Percentiles rank a stretch among this genome's conserved stretches.
These are phyloP conservation scores for Eunapius fragilis DNA, from an alignment of 37 sponge, comb jelly and placozoan species.

Conservation along the genomic window DNA sequence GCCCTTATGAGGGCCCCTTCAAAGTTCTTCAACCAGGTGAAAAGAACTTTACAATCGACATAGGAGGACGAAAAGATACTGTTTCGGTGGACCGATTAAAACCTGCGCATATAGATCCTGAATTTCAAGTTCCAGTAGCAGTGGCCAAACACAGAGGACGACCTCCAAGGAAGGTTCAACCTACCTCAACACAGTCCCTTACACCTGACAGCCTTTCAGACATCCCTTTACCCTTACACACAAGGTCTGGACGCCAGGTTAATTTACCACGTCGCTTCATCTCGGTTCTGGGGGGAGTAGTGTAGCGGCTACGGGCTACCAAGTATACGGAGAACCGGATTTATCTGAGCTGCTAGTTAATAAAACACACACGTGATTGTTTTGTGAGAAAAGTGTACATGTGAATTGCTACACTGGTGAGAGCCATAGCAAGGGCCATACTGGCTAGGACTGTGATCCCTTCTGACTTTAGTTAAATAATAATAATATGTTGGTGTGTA, in stretches of 20 bases:
- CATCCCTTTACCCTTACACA: not conserved
- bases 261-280: not conserved
- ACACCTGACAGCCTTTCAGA: not conserved
- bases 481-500: too few species aligned
- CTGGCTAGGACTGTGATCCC: too few species aligned
- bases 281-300: not conserved
- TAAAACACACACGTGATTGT: too few species aligned
- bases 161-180: not conserved
- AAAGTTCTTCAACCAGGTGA: constrained; percentile 11
- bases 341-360: too few species aligned
- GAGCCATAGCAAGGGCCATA: too few species aligned
- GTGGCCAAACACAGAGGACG: not conserved
- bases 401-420: too few species aligned
- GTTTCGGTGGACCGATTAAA: constrained; percentile 44
- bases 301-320: too few species aligned
- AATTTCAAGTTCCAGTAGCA: not conserved
- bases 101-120: not conserved
- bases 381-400: too few species aligned
- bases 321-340: too few species aligned
- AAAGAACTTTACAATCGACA: constrained; percentile 31
- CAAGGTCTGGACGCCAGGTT: not conserved
- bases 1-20: constrained; percentile 49
- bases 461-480: too few species aligned
- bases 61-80: constrained; percentile 2
- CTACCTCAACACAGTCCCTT: too few species aligned